Evolutionary conservation across 2,113 vertebrate genomes (phyloP).

Genomic region (Cyphotilapia sp.): DNA sequence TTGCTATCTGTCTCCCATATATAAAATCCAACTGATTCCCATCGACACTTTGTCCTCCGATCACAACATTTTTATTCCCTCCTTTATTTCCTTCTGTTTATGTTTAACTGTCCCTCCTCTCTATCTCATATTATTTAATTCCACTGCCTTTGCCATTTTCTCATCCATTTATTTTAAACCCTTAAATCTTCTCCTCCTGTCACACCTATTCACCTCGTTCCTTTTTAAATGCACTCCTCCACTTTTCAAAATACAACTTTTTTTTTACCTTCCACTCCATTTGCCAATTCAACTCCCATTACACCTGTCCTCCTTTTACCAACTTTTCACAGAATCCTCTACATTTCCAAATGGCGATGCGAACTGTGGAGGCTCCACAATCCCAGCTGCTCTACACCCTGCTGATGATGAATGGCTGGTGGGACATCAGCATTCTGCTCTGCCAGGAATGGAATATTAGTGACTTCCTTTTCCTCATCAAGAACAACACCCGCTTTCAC

Average conservation of each 20-base stretch:
- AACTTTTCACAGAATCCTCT: slow-evolving; percentile 80
- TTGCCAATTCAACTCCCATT: not conserved
- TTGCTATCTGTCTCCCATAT: not conserved
- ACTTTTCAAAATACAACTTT: not conserved
- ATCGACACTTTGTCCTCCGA: not conserved
- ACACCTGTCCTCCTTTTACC: not conserved
- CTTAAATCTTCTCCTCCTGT: not conserved
- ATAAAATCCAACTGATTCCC: not conserved
- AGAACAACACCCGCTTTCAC: slow-evolving; percentile 87
- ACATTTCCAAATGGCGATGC: slow-evolving; percentile 93
- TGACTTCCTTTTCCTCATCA: slow-evolving; percentile 83
- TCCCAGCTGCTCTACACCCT: slow-evolving; percentile 85
- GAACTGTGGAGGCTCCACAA: slow-evolving; percentile 66
- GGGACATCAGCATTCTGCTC: slow-evolving; percentile 89
- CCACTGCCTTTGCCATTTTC: not conserved
- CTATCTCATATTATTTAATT: not conserved
- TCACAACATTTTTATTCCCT: not conserved
- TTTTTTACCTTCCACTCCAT: not conserved
- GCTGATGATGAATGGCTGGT: slow-evolving; percentile 94
- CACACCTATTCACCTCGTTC: not conserved
- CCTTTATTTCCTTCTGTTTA: not conserved
- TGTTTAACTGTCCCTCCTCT: not conserved
- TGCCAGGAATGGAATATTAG: slow-evolving; percentile 92
- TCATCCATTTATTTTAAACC: not conserved
- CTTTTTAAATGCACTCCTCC: not conserved